Conservation (phyloP, 2,113 vertebrate genomes). For the Anhinga rufa region DNA sequence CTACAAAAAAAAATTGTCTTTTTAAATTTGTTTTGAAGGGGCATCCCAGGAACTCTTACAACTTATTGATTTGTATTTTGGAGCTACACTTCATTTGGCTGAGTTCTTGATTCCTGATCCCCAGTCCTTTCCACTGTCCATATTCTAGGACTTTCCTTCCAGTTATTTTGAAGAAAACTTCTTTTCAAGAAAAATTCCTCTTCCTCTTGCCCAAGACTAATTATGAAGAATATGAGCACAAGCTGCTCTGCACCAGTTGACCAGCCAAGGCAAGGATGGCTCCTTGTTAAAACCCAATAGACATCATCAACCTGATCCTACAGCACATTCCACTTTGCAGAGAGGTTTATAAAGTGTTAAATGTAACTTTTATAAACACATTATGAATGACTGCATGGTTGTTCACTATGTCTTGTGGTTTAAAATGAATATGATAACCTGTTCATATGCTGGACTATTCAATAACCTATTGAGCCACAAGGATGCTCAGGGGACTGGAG, state of each 20-base stretch:
- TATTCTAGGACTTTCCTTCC: neutral
- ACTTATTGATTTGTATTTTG: neutral
- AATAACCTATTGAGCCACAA: neutral
- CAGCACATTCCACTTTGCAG: neutral
- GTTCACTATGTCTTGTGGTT: neutral
- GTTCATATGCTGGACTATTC: neutral
- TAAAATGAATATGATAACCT: neutral
- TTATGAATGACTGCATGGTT: neutral
- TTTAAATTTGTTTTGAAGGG: neutral
- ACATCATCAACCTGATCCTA: neutral
- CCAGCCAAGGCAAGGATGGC: neutral
- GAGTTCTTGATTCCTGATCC: neutral
- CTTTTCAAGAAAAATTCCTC: neutral
- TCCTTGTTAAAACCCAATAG: neutral
- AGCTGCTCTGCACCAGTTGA: neutral
- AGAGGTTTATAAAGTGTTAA: neutral
- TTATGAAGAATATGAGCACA: neutral
- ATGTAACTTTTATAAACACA: neutral
- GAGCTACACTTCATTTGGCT: neutral
- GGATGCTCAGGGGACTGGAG: too few relatives aligned
- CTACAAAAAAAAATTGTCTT: neutral
- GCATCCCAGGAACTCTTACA: rapidly evolving
- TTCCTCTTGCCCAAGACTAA: neutral
- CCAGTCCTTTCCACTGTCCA: neutral
- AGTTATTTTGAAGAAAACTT: neutral